Conservation (phyloP, 1,140 invertebrate genomes). For the Octopus bimaculoides region DNA sequence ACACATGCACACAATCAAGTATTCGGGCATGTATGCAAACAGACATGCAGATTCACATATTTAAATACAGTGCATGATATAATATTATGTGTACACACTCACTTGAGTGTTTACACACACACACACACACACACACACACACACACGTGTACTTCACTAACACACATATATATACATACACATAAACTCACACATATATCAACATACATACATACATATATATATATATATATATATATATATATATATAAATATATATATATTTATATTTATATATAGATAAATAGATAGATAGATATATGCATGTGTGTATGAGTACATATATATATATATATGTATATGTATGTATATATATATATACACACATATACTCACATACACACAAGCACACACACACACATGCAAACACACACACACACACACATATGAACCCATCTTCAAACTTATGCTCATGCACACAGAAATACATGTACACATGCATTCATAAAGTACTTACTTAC, state of each 20-base stretch:
- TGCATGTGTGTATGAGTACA: not conserved
- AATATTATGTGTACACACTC: too few relatives aligned
- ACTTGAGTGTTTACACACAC: too few relatives aligned
- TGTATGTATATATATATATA: not conserved
- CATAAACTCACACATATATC: not conserved
- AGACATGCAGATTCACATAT: too few relatives aligned
- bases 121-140: slow-evolving; percentile 9
- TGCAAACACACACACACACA: not conserved
- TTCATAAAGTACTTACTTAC: not conserved
- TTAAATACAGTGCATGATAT: too few relatives aligned
- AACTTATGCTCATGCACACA: not conserved
- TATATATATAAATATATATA: not conserved
- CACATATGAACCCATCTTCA: not conserved
- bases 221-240: not conserved
- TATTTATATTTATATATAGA: not conserved
- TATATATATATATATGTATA: not conserved
- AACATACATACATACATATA: not conserved
- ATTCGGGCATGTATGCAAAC: too few relatives aligned
- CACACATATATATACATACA: not conserved
- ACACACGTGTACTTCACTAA: not conserved
- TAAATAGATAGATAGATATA: not conserved
- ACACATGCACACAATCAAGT: too few relatives aligned
- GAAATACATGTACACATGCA: not conserved
- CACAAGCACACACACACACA: not conserved
- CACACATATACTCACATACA: not conserved